phyloP scores from a whole-genome alignment of 2,113 vertebrate genomes.

The Ranitomeya variabilis region DNA sequence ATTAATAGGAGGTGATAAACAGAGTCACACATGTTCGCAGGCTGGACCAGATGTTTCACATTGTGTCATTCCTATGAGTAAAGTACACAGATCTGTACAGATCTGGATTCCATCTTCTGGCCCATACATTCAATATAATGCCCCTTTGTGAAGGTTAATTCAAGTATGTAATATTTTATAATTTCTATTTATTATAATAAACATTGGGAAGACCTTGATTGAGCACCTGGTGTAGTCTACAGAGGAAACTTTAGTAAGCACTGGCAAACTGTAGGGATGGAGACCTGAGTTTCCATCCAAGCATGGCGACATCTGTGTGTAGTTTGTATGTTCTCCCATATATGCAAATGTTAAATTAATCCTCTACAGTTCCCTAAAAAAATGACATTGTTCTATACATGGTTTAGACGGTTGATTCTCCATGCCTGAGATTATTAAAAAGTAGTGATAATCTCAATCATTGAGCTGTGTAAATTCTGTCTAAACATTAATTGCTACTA shows the following conservation, averaged over 20 bases:
- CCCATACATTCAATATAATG: neutral
- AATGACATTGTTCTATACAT: neutral
- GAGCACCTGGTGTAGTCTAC: neutral
- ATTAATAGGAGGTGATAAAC: slow-evolving; percentile 10
- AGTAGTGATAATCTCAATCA: neutral
- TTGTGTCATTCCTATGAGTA: neutral
- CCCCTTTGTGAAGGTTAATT: neutral
- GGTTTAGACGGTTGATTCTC: neutral
- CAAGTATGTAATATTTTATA: neutral
- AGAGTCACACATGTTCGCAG: neutral
- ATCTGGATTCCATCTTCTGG: neutral
- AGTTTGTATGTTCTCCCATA: neutral
- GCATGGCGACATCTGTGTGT: neutral
- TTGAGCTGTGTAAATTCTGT: neutral
- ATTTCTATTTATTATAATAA: neutral
- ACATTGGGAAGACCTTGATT: neutral
- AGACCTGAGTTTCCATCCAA: neutral
- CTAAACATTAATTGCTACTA: neutral
- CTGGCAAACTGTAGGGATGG: neutral
- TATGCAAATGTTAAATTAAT: neutral
- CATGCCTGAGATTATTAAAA: neutral
- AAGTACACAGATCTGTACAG: neutral
- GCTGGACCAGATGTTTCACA: neutral
- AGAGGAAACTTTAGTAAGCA: neutral
- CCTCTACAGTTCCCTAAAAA: neutral